phyloP scores from a whole-genome alignment of 2,113 vertebrate genomes.

The Dipodomys merriami region DNA sequence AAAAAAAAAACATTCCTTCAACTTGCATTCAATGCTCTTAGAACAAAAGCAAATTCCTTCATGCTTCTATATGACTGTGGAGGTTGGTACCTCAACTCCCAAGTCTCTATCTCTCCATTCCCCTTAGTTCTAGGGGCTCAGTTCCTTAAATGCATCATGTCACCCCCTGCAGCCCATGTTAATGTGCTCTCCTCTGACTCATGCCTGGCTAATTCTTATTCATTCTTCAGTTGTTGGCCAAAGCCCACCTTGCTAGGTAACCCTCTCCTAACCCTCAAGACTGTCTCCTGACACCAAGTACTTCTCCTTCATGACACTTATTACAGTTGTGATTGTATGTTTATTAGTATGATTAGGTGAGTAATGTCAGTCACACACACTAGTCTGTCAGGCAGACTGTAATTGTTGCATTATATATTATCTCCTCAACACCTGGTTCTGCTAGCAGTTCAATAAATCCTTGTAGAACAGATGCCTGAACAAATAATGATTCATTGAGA shows the following conservation, averaged over 20 bases:
- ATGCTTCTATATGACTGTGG: not conserved
- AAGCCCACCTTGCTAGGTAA: not conserved
- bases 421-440: slow-evolving; percentile 31
- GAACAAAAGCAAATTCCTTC: not conserved
- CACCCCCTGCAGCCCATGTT: not conserved
- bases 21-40: not conserved
- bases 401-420: slow-evolving; percentile 21
- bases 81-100: not conserved
- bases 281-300: not conserved
- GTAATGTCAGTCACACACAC: not conserved
- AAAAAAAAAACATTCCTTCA: slow-evolving; percentile 8
- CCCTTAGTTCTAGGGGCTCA: not conserved
- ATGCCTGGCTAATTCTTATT: not conserved
- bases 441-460: not conserved
- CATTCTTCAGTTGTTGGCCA: not conserved
- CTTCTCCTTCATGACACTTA: not conserved
- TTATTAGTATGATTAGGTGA: slow-evolving; percentile 28
- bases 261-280: not conserved
- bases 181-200: not conserved
- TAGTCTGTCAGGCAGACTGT: not conserved
- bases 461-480: slow-evolving; percentile 39
- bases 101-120: too few relatives aligned
- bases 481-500: slow-evolving; percentile 35
- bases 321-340: slow-evolving; percentile 7
- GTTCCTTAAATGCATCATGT: not conserved